Percentiles rank a stretch among this genome's conserved stretches.
Evolutionary conservation across 2,113 vertebrate genomes (phyloP).

Genomic region (Malurus elegans): DNA sequence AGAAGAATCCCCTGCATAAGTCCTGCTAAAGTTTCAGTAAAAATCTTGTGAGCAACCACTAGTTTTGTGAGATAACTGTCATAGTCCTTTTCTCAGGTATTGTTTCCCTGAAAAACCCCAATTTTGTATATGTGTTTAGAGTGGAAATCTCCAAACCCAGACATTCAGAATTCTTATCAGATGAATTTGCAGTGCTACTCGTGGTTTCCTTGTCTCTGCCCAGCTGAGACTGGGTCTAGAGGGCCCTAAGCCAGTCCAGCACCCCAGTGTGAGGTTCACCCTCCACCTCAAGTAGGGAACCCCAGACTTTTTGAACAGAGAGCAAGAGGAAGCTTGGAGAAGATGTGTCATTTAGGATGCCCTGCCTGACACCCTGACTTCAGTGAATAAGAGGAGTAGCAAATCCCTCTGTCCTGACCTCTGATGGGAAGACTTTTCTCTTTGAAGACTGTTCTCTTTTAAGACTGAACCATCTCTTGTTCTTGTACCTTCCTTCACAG

Average conservation of each 20-base stretch:
- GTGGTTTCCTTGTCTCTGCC: not conserved
- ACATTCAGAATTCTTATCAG: not conserved
- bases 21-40: not conserved
- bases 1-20: not conserved
- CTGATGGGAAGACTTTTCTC: not conserved
- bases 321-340: not conserved
- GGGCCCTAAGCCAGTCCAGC: not conserved
- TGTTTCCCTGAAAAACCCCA: accelerated
- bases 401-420: not conserved
- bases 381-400: not conserved
- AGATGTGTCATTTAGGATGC: not conserved
- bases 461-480: not conserved
- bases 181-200: not conserved
- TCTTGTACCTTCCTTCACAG: not conserved
- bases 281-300: not conserved
- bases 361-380: not conserved
- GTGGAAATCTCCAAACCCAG: not conserved
- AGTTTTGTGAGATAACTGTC: not conserved
- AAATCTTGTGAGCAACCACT: not conserved
- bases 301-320: not conserved
- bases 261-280: not conserved
- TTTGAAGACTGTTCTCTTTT: not conserved
- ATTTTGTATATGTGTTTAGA: not conserved
- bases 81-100: not conserved
- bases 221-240: not conserved